A percentile compares a stretch with the other conserved stretches of the same genome.
Evolutionary conservation across 35 echinoderm and acorn worm genomes (phyloP).

Genomic region (Lytechinus variegatus): DNA sequence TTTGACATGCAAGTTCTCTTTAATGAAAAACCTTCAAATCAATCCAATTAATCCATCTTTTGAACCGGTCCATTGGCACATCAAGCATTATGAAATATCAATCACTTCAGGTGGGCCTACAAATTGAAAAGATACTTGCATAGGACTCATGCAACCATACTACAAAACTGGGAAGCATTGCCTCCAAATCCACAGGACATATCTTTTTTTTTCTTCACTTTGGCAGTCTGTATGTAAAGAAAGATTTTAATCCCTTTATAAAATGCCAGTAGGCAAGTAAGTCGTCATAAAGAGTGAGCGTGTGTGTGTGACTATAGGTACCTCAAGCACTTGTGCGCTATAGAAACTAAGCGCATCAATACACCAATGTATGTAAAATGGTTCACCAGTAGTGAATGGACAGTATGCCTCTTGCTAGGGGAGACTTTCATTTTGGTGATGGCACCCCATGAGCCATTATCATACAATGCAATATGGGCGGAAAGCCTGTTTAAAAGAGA

Average conservation of each 20-base stretch:
- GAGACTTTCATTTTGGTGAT: background rate
- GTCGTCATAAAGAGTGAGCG: background rate
- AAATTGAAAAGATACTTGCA: background rate
- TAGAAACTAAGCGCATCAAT: background rate
- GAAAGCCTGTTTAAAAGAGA: background rate
- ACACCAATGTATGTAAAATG: background rate
- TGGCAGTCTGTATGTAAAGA: background rate
- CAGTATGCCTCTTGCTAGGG: background rate
- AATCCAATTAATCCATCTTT: background rate
- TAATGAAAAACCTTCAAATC: background rate
- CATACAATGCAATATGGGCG: background rate
- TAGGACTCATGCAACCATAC: background rate
- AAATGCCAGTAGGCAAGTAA: background rate
- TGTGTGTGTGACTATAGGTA: background rate
- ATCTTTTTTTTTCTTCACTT: background rate
- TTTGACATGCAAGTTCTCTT: background rate
- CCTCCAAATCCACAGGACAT: background rate
- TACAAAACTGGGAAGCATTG: background rate
- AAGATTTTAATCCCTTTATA: constrained; percentile 17
- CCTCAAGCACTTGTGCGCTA: background rate
- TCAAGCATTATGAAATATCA: background rate
- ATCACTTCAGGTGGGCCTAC: background rate
- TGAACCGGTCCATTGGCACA: background rate
- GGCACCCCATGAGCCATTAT: background rate
- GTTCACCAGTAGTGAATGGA: background rate